Evolutionary conservation across 2,888 invertebrate genomes (phyloP), one percentile per base, ranked within the genome.

Genomic region (Habroteleia sp.): DNA sequence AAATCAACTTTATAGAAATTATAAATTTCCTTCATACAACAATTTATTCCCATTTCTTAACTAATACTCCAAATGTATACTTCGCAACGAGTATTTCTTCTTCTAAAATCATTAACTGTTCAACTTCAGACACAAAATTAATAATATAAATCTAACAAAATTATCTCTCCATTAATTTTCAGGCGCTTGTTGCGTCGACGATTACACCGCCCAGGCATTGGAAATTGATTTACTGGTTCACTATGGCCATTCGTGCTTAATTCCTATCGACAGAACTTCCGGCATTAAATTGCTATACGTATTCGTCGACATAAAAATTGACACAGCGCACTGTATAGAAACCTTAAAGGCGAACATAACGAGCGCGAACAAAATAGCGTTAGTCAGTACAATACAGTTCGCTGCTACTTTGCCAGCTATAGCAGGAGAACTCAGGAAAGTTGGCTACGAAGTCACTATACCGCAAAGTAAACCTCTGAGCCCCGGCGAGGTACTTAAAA

Each of bases 371-470:
- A 93, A 93, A 87, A 88, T 99, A 78, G 96, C 95, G 6, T 90
- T 99, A 83, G 96, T 99, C 77, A 97, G 98, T 89, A 99, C 99
- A 17, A 97, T 99, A 85, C 99, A 99, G 89, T 99, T 99, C 91
- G 95, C 97, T 2, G 94, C 96, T 20, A 96, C 98, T 0, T 89
- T 99, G 63, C 98, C 98, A 90, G 93, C 94, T 0, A 92, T 94
- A 17, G 92, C 94, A 0, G 90, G 90, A 75, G 93, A 93, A 83
- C 89, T 96, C 29, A 91, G 92, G 74, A 91, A 90, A 79, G 90
- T 90, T 66, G 94, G 93, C n/a, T 95, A 93, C 82, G 91, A 90
- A 81, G 91, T 95, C 0, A 91, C 91, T 48, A 92, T 96, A 17
- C 98, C 99, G 0, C 98, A 99, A 89, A 93, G 94, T 81, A 97